Evolutionary conservation across 2,888 invertebrate species (phyloP).

Genomic region (Caenorhabditis sulstoni): DNA sequence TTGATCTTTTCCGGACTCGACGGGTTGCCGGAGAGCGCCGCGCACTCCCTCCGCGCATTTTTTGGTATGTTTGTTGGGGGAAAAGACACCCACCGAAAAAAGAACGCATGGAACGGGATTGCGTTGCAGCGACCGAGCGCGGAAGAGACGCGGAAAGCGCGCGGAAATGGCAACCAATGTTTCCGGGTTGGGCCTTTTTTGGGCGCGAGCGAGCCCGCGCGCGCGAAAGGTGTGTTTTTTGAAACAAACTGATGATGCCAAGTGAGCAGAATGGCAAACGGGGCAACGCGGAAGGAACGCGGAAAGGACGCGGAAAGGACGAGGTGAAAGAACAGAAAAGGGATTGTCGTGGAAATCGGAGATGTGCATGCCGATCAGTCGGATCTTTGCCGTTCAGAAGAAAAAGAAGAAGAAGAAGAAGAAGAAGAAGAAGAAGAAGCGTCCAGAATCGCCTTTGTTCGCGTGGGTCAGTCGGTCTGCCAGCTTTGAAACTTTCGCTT

Average conservation of each 20-base stretch:
- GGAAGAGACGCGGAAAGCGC: constrained; percentile 19
- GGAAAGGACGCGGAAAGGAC: not conserved
- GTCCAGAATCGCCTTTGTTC: no score
- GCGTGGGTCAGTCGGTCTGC: constrained; percentile 1
- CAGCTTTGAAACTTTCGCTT: constrained; percentile 18
- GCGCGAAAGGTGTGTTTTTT: not conserved
- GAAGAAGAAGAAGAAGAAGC: not conserved
- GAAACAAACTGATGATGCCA: constrained; percentile 22
- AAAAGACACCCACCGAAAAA: constrained; percentile 22
- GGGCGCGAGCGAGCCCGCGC: not conserved
- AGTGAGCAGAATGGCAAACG: constrained; percentile 7
- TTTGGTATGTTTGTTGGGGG: constrained; percentile 29
- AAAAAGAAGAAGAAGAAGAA: not conserved
- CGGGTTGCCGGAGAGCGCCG: constrained; percentile 8
- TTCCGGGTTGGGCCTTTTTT: constrained; percentile 23
- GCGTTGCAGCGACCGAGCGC: constrained; percentile 5
- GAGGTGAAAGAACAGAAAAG: not conserved
- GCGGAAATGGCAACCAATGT: constrained; percentile 19
- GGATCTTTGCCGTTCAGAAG: no score
- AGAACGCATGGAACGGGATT: constrained; percentile 52
- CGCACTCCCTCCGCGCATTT: constrained; percentile 3
- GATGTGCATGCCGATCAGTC: no score
- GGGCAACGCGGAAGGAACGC: not conserved
- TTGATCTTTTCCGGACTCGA: constrained; percentile 53
- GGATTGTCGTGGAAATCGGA: no score